Evolutionary conservation across 2,888 invertebrate species (phyloP).

Genomic region (Listrodromus nycthemerus): DNA sequence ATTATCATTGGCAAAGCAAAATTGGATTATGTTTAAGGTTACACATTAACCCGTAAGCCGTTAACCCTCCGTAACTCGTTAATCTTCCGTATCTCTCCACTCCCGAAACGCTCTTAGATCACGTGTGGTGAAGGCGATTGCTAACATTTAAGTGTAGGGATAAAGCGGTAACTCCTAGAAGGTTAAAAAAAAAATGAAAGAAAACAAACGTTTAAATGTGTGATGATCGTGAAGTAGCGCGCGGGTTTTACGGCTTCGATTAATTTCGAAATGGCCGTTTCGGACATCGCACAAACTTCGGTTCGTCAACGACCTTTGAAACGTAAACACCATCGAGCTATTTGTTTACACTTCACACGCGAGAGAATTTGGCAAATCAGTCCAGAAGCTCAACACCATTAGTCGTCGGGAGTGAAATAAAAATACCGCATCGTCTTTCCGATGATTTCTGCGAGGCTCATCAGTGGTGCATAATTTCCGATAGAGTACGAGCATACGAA

Average conservation of each 20-base stretch:
- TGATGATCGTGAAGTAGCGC: not conserved
- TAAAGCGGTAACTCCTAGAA: no score
- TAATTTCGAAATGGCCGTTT: not conserved
- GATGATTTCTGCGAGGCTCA: not conserved
- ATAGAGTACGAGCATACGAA: not conserved
- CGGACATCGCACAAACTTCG: not conserved
- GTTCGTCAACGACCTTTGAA: not conserved
- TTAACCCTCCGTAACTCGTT: no score
- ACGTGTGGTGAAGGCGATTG: no score
- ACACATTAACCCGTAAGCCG: no score
- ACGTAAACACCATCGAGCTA: not conserved
- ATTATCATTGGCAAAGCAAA: no score
- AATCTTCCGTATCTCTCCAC: no score
- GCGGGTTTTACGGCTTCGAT: not conserved
- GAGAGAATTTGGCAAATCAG: conserved; percentile 4
- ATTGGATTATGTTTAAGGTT: no score
- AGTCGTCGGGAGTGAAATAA: not conserved
- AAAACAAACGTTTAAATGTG: not conserved
- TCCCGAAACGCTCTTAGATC: no score
- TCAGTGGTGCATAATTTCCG: not conserved
- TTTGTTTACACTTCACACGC: conserved; percentile 25
- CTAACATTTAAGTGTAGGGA: no score
- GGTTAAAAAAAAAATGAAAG: no score
- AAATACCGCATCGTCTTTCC: conserved; percentile 3
- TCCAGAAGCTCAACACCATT: not conserved